Conservation (phyloP, 2,113 vertebrate genomes). For the Stegostoma tigrinum region DNA sequence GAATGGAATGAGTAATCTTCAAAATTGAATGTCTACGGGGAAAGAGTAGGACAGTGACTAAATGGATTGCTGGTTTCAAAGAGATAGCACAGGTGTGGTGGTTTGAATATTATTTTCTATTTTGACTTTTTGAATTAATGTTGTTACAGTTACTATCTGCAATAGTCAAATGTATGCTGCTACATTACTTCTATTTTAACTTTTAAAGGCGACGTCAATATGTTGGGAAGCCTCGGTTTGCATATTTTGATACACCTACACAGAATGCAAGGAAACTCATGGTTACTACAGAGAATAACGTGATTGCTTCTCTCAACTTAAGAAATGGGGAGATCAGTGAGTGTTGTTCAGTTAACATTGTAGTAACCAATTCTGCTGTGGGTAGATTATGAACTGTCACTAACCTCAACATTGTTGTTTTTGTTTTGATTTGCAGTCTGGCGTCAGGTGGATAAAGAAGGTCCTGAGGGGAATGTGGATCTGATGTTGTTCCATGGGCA, state of each 20-base stretch:
- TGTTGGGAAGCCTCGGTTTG: slow-evolving; percentile 83
- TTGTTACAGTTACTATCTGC: not conserved
- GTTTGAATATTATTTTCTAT: not conserved
- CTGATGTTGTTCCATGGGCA: slow-evolving; percentile 76
- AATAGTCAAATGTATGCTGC: not conserved
- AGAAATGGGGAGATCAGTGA: slow-evolving; percentile 85
- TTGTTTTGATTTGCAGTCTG: slow-evolving; percentile 64
- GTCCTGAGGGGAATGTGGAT: slow-evolving; percentile 73
- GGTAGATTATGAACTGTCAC: not conserved
- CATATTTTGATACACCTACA: slow-evolving; percentile 70
- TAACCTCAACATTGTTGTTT: not conserved
- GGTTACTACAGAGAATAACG: slow-evolving; percentile 82
- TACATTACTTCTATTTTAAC: slow-evolving; percentile 27
- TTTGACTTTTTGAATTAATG: not conserved
- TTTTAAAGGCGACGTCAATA: slow-evolving; percentile 82
- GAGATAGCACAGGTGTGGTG: not conserved
- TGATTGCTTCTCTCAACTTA: slow-evolving; percentile 81
- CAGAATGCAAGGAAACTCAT: slow-evolving; percentile 87
- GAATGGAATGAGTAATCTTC: not conserved
- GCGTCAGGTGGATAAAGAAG: slow-evolving; percentile 86
- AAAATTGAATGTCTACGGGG: not conserved
- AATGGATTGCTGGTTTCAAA: not conserved
- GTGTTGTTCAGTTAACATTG: slow-evolving; percentile 45
- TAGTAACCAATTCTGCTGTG: not conserved
- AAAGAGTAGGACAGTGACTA: not conserved